Conservation (phyloP, 1,140 invertebrate genomes). For the Drosophila setifemur region DNA sequence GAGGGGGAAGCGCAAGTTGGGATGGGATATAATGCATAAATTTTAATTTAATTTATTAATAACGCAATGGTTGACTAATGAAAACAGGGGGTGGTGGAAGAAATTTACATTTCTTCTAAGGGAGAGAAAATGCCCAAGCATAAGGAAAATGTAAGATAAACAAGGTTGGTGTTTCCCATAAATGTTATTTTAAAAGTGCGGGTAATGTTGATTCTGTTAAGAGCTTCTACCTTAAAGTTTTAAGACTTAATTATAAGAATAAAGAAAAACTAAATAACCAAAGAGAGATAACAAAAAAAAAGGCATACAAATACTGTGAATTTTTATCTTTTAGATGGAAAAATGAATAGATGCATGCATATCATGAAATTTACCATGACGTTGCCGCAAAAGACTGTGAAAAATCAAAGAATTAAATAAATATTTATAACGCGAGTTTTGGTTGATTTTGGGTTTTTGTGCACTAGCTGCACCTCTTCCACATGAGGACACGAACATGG, state of each 20-base stretch:
- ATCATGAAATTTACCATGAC: constrained; percentile 20
- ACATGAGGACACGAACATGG: constrained; percentile 9
- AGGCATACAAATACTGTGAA: no score
- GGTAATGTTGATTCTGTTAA: not conserved
- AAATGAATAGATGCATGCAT: constrained; percentile 13
- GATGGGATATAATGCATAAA: constrained; percentile 35
- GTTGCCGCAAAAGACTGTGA: not conserved
- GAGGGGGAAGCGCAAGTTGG: not conserved
- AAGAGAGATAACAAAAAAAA: no score
- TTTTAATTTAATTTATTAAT: constrained; percentile 30
- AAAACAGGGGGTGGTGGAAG: not conserved
- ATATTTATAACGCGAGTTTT: constrained; percentile 69
- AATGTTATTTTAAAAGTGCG: not conserved
- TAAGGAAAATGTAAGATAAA: constrained; percentile 10
- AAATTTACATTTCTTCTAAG: constrained; percentile 2
- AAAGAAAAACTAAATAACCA: no score
- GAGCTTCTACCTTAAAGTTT: not conserved
- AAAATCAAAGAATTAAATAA: constrained; percentile 49
- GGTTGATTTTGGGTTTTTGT: constrained; percentile 77
- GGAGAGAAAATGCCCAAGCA: not conserved
- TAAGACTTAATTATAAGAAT: no score
- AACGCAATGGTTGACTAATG: not conserved
- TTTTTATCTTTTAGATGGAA: constrained; percentile 7
- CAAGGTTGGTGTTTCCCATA: no score
- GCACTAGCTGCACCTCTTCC: constrained; percentile 51